These are phyloP conservation scores for Zoanthus sociatus DNA, from an alignment of 92 coral and sea anemone species.

Conservation along the genomic window DNA sequence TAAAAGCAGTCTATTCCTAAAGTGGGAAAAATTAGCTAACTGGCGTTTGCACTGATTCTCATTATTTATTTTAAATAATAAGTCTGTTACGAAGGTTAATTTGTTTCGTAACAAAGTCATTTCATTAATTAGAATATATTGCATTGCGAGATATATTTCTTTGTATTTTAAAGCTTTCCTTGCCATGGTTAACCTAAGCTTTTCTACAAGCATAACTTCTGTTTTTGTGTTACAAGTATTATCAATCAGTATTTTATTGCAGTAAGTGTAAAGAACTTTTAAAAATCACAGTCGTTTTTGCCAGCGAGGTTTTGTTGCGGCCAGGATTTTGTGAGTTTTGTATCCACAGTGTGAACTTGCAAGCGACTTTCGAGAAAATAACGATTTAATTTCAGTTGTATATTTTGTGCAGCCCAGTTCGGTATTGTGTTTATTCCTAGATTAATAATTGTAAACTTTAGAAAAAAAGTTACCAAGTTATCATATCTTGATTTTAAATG, in stretches of 20 bases:
- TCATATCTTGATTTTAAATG: no score
- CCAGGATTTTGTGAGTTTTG: not conserved
- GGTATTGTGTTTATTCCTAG: no score
- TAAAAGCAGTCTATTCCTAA: constrained; percentile 11
- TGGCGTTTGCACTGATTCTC: constrained; percentile 1
- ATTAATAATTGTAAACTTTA: not conserved
- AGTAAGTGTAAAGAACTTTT: not conserved
- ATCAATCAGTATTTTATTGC: not conserved
- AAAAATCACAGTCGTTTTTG: not conserved
- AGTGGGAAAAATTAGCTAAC: not conserved
- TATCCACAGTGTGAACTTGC: not conserved
- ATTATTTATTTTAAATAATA: constrained; percentile 31
- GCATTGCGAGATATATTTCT: not conserved
- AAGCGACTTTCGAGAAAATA: not conserved
- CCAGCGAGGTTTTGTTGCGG: not conserved
- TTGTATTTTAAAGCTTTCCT: not conserved
- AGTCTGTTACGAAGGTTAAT: constrained; percentile 6
- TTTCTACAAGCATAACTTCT: not conserved
- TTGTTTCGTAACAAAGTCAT: not conserved
- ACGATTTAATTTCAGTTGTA: not conserved
- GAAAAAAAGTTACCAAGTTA: no score
- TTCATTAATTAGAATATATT: not conserved
- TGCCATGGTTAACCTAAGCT: not conserved
- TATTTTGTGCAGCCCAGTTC: not conserved
- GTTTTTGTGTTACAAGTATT: not conserved